Conservation (phyloP, 1,140 invertebrate genomes). For the Drosophila chauvacae region DNA sequence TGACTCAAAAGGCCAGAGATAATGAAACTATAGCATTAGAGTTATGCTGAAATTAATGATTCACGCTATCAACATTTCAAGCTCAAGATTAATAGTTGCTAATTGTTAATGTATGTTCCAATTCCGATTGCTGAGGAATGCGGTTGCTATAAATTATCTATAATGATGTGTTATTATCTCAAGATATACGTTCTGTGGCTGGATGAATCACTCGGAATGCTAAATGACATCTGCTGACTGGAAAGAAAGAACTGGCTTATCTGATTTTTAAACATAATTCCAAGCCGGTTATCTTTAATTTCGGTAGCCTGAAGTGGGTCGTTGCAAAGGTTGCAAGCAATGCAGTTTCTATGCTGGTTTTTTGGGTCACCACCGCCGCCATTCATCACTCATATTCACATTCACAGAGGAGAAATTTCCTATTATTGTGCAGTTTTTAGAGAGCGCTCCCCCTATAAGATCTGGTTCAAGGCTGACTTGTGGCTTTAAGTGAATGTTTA, state of each 20-base stretch:
- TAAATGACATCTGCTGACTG: slow-evolving; percentile 8
- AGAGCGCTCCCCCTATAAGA: neutral
- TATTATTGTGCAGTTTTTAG: slow-evolving; percentile 10
- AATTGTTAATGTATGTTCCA: neutral
- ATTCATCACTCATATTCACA: slow-evolving; percentile 8
- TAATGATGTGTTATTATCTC: slow-evolving; percentile 4
- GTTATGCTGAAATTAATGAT: slow-evolving; percentile 1
- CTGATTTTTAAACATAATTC: neutral
- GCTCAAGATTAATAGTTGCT: neutral
- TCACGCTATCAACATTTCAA: neutral
- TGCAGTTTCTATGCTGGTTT: slow-evolving; percentile 38
- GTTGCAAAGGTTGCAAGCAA: slow-evolving; percentile 13
- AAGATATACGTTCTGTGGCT: slow-evolving; percentile 1
- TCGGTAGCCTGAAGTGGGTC: neutral
- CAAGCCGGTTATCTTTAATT: neutral
- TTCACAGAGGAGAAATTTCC: slow-evolving; percentile 25
- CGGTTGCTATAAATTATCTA: neutral
- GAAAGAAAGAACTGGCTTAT: neutral
- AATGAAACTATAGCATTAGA: neutral
- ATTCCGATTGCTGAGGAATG: neutral
- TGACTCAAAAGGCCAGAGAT: slow-evolving; percentile 10
- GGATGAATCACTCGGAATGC: neutral
- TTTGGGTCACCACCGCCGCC: slow-evolving; percentile 22
- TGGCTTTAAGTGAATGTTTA: slow-evolving; percentile 9
- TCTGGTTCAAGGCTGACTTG: slow-evolving; percentile 32